Base-by-base conservation (phyloP, 2,113 vertebrate species). In the Larimichthys crocea region DNA sequence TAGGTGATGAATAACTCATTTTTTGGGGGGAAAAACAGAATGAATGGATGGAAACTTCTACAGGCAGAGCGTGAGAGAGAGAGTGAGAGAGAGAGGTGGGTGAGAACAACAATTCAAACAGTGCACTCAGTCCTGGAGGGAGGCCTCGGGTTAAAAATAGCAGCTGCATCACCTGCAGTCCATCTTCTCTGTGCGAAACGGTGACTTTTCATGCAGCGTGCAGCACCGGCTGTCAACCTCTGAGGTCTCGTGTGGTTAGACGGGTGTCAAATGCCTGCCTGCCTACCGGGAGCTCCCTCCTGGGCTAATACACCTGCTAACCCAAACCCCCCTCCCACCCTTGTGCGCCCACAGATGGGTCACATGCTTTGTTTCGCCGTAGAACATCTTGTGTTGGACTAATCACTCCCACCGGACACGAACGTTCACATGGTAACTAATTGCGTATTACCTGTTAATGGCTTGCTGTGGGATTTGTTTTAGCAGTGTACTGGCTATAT, bases 231-330 rank as follows among this genome's bases (percentile, higher is more conserved):
- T 91, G 93, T 91, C 90, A 83, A 26, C 82, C 63, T 31, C 44
- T 7, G 22, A 69, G 84, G 85, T 76, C 84, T 82, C 63, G 14
- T 80, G 85, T 49, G 86, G 86, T 79, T 84, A 89, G 86, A 90
- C 44, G 68, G 76, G 89, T 86, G 91, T 92, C 91, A 91, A 91
- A 92, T 42, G 82, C 59, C 79, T 70, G 66, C 57, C 52, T 82
- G 72, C 59, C 70, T 60, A 57, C 75, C 73, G 76, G 65, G 56
- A 84, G 71, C 79, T 19, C 67, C 88, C 86, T 59, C 75, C 85
- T 62, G 87, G 60, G 70, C 4, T 29, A 79, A 22, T 4, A 76
- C 89, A 89, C 83, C 84, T 79, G 80, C 83, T 77, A n/a, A 26
- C 67, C 61, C 74, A n/a, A n/a, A n/a, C 16, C n/a, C 40, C 35